Evolutionary conservation across 2,797 vertebrate genomes (phyloP), one percentile per base, ranked within the genome.

Genomic region (Pseudomugil gertrudae): DNA sequence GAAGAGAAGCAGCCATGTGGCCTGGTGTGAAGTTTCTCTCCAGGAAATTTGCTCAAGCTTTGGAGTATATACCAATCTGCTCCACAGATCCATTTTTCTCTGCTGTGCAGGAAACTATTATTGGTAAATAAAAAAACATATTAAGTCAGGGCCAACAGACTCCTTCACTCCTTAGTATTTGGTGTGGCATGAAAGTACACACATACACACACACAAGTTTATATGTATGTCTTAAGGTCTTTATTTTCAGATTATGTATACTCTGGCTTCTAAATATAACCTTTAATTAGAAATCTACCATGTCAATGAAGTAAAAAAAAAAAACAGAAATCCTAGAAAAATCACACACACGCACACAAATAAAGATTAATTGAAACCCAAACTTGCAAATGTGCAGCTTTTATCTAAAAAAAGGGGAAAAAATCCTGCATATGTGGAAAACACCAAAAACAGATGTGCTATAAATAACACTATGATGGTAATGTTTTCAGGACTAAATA

Each of bases 61-160:
- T 38, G 11, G 30, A 56, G 60, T 51, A 75, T 69, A 69, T 43
- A 59, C n/a, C 50, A 57, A 36, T 54, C 52, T 21, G 11, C 21
- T 43, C 6, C 23, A 38, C 14, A n/a, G 17, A 57, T 5, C 26
- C 30, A 23, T n/a, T 55, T 30, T 69, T 19, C 30, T 54, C 52
- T 54, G 24, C n/a, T 21, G 17, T 24, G 17, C 21, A 45, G 13
- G n/a, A 9, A 19, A 9, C 54, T 54, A 6, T 63, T 45, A 61
- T n/a, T 17, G 29, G 17, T 27, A 33, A 63, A 69, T 54, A 23
- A 63, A 54, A 14, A 27, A 9, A 21, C 30, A 62, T 32, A 10
- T 50, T 36, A 35, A 24, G 68, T 68, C 38, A 24, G 40, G 57
- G 55, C 24, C 33, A 32, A 50, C 13, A 13, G 11, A 26, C 36